Evolutionary conservation across 2,797 vertebrate genomes (phyloP), one percentile per base, ranked within the genome.

Genomic region (Bovichtus diacanthus): DNA sequence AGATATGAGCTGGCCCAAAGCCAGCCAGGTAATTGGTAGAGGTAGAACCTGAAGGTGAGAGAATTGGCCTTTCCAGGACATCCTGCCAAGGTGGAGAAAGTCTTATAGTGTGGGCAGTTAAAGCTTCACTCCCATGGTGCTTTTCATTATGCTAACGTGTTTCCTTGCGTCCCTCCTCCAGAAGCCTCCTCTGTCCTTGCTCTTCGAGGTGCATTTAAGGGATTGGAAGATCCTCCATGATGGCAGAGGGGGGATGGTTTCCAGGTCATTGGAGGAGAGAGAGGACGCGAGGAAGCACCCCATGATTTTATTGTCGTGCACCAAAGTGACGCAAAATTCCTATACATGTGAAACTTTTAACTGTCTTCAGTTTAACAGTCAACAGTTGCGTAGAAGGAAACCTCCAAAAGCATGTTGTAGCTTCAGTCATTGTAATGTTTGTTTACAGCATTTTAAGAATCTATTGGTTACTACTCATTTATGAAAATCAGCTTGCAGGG

Each of bases 1-100:
- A 83, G 54, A 67, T 54, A 55, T 9, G 3, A 70, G 27, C 10
- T 68, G 84, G 72, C 64, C 23, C 39, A 49, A 79, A 75, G 9
- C 54, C 61, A 64, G 53, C 16, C 19, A 21, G 16, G 60, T 74
- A 55, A 67, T 64, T 54, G 43, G 25, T 15, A 76, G 27, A 41
- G 56, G 36, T 16, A 8, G 29, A n/a, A 11, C 21, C 61, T 50
- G 10, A 63, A 53, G 70, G 71, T 70, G 51, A 65, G 21, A 44
- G 31, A 63, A 39, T 10, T 12, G 21, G 23, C 8, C 38, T 49
- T 38, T 73, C 19, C 23, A 47, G 19, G 18, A 53, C 11, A 10
- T 53, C 21, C n/a, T 68, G 61, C 19, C 29, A 56, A 13, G 13
- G 21, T 9, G 13, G 19, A 50, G 36, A 44, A 56, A 70, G 60